Conservation (phyloP, 2,888 invertebrate species). For the Noctua janthe region DNA sequence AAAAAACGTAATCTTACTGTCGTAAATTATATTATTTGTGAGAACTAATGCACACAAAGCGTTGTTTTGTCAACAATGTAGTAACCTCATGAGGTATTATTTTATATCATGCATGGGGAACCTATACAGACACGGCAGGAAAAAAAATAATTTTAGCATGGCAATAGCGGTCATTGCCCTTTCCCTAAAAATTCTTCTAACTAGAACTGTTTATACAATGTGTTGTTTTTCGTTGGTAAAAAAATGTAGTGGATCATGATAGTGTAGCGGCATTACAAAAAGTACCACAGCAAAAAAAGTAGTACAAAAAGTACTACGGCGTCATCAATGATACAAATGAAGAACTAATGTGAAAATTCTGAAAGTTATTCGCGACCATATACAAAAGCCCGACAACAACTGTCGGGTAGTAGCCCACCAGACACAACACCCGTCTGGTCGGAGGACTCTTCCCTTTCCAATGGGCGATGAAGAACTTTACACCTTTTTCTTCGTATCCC, state of each 20-base stretch:
- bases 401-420: not conserved
- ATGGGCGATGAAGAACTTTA: not conserved
- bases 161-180: not conserved
- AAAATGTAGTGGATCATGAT: not conserved
- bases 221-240: not conserved
- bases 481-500: not conserved
- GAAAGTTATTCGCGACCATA: not conserved
- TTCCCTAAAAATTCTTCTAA: not conserved
- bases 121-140: not conserved
- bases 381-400: not conserved
- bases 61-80: not conserved
- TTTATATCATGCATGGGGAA: not conserved
- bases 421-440: not conserved
- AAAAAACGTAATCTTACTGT: conserved; percentile 6
- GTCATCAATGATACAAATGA: not conserved
- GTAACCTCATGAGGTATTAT: not conserved
- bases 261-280: not conserved
- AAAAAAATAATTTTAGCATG: not conserved
- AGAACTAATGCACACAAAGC: conserved; percentile 37
- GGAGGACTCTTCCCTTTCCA: not conserved
- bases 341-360: not conserved
- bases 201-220: not conserved
- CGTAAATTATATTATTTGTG: conserved; percentile 7
- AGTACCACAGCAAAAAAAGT: not conserved
- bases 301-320: not conserved